These are phyloP conservation scores for Polypedilum pembai DNA, from an alignment of 1,140 invertebrate species.

Conservation along the genomic window DNA sequence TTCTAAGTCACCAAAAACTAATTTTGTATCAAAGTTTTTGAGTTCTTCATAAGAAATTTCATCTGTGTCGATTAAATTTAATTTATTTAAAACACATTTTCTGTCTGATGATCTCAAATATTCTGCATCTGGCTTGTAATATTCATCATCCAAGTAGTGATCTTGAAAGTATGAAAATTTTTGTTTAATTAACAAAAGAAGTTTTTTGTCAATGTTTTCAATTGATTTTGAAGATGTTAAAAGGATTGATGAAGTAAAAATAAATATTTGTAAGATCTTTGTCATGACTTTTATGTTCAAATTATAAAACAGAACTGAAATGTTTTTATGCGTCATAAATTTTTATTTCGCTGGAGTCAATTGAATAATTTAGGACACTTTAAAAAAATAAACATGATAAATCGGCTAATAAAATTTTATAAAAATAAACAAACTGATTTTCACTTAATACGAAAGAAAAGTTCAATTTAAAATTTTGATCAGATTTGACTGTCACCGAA, in stretches of 20 bases:
- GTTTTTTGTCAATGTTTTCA: neutral
- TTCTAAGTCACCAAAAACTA: neutral
- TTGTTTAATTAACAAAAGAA: neutral
- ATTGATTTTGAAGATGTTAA: neutral
- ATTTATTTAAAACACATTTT: neutral
- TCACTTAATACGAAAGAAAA: too few species aligned
- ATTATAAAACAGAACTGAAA: too few species aligned
- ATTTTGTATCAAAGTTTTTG: neutral
- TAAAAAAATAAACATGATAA: too few species aligned
- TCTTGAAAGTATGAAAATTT: neutral
- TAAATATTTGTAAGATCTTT: too few species aligned
- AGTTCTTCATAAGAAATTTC: neutral
- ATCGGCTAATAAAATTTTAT: too few species aligned
- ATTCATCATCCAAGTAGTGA: neutral
- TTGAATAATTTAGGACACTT: too few species aligned
- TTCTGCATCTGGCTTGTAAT: neutral
- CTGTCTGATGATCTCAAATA: neutral
- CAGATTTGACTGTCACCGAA: too few species aligned
- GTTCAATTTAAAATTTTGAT: too few species aligned
- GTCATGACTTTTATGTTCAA: too few species aligned
- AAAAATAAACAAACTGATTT: too few species aligned
- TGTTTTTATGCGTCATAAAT: too few species aligned
- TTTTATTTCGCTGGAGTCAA: too few species aligned
- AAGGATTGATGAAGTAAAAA: neutral
- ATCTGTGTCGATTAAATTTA: neutral